Conservation (phyloP, 2,113 vertebrate species). For the Oceanites oceanicus region DNA sequence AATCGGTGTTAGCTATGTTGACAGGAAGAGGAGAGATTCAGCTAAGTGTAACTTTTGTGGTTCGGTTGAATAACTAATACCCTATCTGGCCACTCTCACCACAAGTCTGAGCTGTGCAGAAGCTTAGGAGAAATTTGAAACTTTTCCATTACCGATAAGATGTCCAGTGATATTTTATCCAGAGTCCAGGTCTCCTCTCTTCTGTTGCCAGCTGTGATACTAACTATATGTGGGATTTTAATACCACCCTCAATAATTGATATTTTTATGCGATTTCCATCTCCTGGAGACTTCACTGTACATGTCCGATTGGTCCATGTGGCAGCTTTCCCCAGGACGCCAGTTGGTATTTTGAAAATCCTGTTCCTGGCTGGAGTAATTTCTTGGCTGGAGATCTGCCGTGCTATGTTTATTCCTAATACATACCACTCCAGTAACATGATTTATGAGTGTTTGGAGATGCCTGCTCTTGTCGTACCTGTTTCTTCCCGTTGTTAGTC, state of each 20-base stretch:
- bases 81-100: background rate
- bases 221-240: background rate
- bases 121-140: background rate
- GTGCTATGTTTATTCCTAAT: background rate
- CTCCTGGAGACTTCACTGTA: background rate
- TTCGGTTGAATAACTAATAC: background rate
- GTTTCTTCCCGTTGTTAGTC: background rate
- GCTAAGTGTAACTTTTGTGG: background rate
- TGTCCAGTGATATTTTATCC: background rate
- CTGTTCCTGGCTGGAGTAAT: background rate
- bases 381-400: background rate
- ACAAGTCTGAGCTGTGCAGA: background rate
- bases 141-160: background rate
- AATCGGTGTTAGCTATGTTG: background rate
- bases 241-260: background rate
- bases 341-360: background rate
- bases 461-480: background rate
- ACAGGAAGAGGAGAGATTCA: background rate
- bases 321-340: background rate
- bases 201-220: background rate
- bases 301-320: rapidly evolving
- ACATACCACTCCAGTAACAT: background rate
- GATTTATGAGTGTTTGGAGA: background rate
- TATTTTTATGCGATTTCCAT: background rate
- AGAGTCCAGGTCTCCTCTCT: background rate